Percentiles rank a stretch among this genome's conserved stretches.
These are phyloP conservation scores for Ginglymostoma cirratum DNA, from an alignment of 2,113 vertebrate genomes.

Conservation along the genomic window DNA sequence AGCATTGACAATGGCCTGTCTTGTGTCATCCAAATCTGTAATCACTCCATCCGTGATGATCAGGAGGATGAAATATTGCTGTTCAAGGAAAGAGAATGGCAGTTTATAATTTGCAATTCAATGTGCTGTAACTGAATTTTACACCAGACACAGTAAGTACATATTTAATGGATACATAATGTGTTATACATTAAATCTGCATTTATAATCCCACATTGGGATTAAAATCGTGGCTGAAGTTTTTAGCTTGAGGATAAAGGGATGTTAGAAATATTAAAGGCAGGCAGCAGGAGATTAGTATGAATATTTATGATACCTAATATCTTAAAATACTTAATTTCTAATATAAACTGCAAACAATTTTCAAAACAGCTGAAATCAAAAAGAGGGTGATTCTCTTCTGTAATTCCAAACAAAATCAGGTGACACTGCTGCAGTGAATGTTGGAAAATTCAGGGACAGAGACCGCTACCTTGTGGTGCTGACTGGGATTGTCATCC, in stretches of 20 bases:
- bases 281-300: neutral
- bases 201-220: no score
- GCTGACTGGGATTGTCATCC: neutral
- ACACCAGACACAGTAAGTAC: neutral
- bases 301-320: no score
- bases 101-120: neutral
- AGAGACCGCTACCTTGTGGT: neutral
- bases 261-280: neutral
- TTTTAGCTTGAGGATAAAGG: neutral
- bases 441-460: neutral
- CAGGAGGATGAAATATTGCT: conserved; percentile 94
- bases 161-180: neutral
- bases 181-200: neutral
- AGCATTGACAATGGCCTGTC: conserved; percentile 80
- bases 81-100: conserved; percentile 40
- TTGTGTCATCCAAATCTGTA: conserved; percentile 90
- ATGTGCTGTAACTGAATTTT: neutral
- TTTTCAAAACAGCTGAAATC: neutral
- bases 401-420: neutral
- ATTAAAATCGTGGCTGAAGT: neutral
- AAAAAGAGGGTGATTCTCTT: neutral
- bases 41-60: conserved; percentile 97
- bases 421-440: neutral
- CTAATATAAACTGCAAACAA: neutral
- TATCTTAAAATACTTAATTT: neutral